Conservation (phyloP, 2,113 vertebrate genomes). For the Camelus dromedarius region DNA sequence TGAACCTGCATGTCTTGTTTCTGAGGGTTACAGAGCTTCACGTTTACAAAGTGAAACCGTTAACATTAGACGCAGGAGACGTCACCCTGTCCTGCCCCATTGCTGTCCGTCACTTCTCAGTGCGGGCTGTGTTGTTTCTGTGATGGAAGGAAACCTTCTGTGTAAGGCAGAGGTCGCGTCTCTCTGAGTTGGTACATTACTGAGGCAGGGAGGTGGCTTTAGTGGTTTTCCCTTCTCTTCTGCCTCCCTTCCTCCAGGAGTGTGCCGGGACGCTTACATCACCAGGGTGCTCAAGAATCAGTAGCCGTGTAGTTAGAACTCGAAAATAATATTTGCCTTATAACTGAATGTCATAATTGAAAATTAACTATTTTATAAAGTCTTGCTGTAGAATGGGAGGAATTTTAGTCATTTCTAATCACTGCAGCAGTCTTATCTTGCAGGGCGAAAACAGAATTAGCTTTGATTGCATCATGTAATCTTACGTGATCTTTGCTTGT, state of each 20-base stretch:
- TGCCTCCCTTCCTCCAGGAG: not conserved
- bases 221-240: not conserved
- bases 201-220: constrained; percentile 42
- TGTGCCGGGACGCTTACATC: not conserved
- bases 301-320: constrained; percentile 29
- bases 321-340: constrained; percentile 52
- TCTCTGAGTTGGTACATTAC: constrained; percentile 37
- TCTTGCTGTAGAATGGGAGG: constrained; percentile 48
- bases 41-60: constrained; percentile 46
- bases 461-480: constrained; percentile 55
- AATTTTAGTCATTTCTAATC: constrained; percentile 66
- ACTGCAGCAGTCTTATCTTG: constrained; percentile 69
- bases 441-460: constrained; percentile 73
- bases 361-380: constrained; percentile 58
- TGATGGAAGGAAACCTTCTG: constrained; percentile 60
- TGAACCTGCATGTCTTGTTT: constrained; percentile 74
- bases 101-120: constrained; percentile 58
- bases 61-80: constrained; percentile 16
- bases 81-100: constrained; percentile 47
- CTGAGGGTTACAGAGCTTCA: constrained; percentile 68
- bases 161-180: constrained; percentile 60
- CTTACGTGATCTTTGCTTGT: constrained; percentile 72
- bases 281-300: constrained; percentile 44
- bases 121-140: constrained; percentile 52
- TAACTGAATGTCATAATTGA: constrained; percentile 53